A percentile compares a stretch with the other conserved stretches of the same genome.
Conservation (phyloP, 2,113 vertebrate species). For the Lycaon pictus region DNA sequence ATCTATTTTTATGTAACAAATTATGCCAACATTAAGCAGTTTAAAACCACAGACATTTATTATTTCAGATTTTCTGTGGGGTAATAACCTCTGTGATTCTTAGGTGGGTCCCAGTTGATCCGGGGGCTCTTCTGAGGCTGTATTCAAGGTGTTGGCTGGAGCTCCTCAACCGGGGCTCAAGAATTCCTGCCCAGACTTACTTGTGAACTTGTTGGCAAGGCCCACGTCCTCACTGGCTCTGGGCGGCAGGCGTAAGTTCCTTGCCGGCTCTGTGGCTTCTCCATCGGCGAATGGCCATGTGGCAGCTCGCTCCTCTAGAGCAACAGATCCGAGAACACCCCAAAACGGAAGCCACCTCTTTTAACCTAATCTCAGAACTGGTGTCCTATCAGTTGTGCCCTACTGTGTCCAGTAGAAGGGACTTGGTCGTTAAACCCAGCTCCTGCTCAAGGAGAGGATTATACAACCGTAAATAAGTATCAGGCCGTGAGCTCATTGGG, state of each 20-base stretch:
- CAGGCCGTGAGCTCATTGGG: neutral
- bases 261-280: neutral
- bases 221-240: neutral
- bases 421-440: neutral
- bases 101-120: neutral
- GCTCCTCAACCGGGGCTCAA: neutral
- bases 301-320: neutral
- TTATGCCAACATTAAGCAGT: neutral
- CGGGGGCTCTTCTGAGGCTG: neutral
- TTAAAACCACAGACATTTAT: neutral
- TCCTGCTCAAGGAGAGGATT: neutral
- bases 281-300: neutral
- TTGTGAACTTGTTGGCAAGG: neutral
- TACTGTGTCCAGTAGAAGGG: neutral
- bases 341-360: neutral
- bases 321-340: neutral
- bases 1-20: slow-evolving; percentile 26
- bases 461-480: neutral
- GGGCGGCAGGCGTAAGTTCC: neutral
- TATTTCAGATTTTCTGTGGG: neutral
- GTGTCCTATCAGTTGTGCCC: neutral
- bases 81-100: neutral
- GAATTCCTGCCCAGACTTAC: neutral
- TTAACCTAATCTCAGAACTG: neutral
- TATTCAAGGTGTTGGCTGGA: neutral